Conservation (phyloP, 2,113 vertebrate genomes). For the Gadus chalcogrammus region DNA sequence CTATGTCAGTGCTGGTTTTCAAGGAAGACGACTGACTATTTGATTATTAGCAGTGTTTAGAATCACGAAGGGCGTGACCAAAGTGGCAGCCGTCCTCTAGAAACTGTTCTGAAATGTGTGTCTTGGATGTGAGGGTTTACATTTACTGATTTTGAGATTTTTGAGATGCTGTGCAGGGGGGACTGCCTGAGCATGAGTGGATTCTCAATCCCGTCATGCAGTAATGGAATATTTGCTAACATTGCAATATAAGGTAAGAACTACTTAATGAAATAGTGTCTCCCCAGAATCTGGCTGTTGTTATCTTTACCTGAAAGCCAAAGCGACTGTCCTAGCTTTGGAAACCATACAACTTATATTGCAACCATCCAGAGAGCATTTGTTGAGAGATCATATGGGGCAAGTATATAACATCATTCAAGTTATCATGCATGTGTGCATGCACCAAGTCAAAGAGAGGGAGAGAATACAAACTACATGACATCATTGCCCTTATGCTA, state of each 20-base stretch:
- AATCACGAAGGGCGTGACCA: constrained; percentile 69
- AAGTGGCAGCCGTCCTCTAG: constrained; percentile 62
- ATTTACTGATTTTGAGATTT: constrained; percentile 49
- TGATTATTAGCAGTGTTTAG: constrained; percentile 45
- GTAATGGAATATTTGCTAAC: constrained; percentile 65
- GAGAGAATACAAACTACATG: constrained; percentile 57
- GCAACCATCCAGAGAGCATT: constrained; percentile 65
- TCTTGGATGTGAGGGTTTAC: constrained; percentile 56
- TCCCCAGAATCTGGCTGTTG: constrained; percentile 57
- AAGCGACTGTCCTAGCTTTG: constrained; percentile 49
- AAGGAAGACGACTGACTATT: constrained; percentile 44
- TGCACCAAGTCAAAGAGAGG: constrained; percentile 72
- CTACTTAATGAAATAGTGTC: constrained; percentile 36
- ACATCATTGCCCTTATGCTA: constrained; percentile 53
- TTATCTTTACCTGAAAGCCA: constrained; percentile 37
- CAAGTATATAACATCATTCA: constrained; percentile 58
- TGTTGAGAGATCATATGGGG: constrained; percentile 51
- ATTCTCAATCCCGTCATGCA: constrained; percentile 62
- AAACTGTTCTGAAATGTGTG: constrained; percentile 55
- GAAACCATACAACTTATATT: constrained; percentile 68
- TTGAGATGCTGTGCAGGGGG: constrained; percentile 50
- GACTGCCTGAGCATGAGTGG: constrained; percentile 63
- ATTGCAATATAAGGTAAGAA: constrained; percentile 65
- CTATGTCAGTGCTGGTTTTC: constrained; percentile 55
- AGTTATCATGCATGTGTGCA: constrained; percentile 66